Base-by-base conservation (phyloP, 1,140 invertebrate species). In the Drosophila athabasca region DNA sequence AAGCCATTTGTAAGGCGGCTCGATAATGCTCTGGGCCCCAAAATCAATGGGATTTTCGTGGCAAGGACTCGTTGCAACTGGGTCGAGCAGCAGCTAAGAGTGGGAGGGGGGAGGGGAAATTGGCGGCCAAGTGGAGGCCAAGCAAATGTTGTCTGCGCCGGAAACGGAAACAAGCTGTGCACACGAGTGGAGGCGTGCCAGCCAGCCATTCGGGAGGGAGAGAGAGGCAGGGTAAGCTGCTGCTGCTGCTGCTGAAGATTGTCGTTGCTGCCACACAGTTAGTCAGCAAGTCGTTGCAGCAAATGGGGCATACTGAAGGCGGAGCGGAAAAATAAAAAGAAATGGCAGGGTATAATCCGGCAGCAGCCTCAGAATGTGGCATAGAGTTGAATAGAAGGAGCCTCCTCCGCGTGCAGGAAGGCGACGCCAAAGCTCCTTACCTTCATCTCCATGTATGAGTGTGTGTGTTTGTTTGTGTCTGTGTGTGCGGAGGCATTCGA, bases 131-230 rank as follows among this genome's bases (percentile, higher is more conserved):
- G 64, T 69, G 50, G 43, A 62, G 75, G 79, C 79, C 76, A 71
- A 62, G 80, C 50, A 85, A 87, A 76, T 77, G 65, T 69, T 87
- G 82, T 84, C 81, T 84, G 77, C 59, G 31, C 82, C 76, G 80
- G 81, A 84, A 85, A 52, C 82, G 81, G 81, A 84, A 87, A 76
- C 73, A 87, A 81, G 73, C 74, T 81, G 67, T 87, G 82, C 81
- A 84, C 76, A 84, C 75, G 84, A 84, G 81, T 81, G 57, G 58
- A 62, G 70, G 70, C 59, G 68, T 81, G 51, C 70, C 22, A 62
- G 57, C 57, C 46, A 52, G 55, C n/a, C 55, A n/a, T 43, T 7
- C 62, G 43, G 43, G 6, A n/a, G n/a, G n/a, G 6, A 26, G 54
- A 44, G 39, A 39, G 46, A n/a, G 54, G 15, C 35, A 29, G 26